A percentile compares a stretch with the other conserved stretches of the same genome.
phyloP scores from a whole-genome alignment of 2,888 invertebrate species.

The Papilio protenor region DNA sequence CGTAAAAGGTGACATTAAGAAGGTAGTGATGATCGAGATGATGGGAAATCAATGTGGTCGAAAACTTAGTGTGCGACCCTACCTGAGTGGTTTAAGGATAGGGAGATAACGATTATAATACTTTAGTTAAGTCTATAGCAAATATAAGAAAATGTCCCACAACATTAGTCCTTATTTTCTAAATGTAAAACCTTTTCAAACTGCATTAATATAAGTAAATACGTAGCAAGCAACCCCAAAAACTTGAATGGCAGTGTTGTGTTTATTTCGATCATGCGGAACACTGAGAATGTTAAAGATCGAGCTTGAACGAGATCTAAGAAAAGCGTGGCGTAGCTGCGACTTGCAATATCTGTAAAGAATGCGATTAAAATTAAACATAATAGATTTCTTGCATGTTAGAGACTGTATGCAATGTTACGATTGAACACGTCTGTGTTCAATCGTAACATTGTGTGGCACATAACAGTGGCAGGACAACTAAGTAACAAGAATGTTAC shows the following conservation, averaged over 20 bases:
- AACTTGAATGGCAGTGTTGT: conserved; percentile 74
- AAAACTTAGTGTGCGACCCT: too few species aligned
- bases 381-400: not conserved
- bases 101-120: not conserved
- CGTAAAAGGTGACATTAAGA: not conserved
- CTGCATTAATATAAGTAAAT: conserved; percentile 72
- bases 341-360: conserved; percentile 67
- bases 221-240: conserved; percentile 66
- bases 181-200: conserved; percentile 65
- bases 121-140: not conserved
- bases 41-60: too few species aligned
- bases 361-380: conserved; percentile 24
- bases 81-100: too few species aligned
- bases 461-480: too few species aligned
- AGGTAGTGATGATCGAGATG: too few species aligned
- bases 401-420: too few species aligned
- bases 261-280: conserved; percentile 71
- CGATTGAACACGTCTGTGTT: too few species aligned
- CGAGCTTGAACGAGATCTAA: conserved; percentile 68
- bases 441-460: too few species aligned
- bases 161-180: conserved; percentile 3
- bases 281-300: conserved; percentile 68
- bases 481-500: too few species aligned
- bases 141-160: not conserved
- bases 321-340: conserved; percentile 68